Evolutionary conservation across 2,888 invertebrate species (phyloP), one percentile per base, ranked within the genome.

Genomic region (Drosophila antonietae): DNA sequence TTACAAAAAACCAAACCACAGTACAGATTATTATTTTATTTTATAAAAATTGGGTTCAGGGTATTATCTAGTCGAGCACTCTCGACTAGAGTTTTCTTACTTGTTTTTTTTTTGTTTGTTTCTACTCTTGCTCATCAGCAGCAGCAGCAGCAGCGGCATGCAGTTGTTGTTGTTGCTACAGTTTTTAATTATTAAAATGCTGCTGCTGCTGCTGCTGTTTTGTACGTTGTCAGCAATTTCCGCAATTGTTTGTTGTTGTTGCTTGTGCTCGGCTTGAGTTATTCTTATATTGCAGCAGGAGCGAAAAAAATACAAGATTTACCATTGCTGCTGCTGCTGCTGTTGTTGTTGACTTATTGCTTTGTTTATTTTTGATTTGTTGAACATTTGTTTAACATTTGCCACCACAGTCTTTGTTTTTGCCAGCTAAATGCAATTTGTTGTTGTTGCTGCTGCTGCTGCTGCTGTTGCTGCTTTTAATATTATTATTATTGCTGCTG

Each of bases 341-440:
- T 64, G 51, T 41, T 46, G 51, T 23, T 59, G 59, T 67, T 73
- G 72, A 44, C 43, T 65, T 78, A 52, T 51, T 71, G 60, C 61
- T 60, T 77, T 79, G 81, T 85, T 84, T 84, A 81, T 86, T 81
- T 76, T 81, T 68, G 72, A 80, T 75, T 75, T 80, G 80, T 73
- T 69, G 61, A 68, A 75, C 78, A 77, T 77, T 78, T 85, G 85
- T 73, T 87, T 67, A 77, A 87, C 80, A 80, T 80, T 85, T 82
- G 76, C 70, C 68, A 44, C 15, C 68, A 44, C 15, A 23, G 28
- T 18, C 61, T 47, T 59, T 39, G 51, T 47, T 56, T 52, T 39
- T 44, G 52, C 51, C 56, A 47, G 33, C 47, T 58, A 37, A n/a
- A 57, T 49, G 57, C 57, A 60, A 55, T 46, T 57, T 60, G 14